Evolutionary conservation across 2,113 vertebrate genomes (phyloP).

Genomic region (Salvelinus sp.): DNA sequence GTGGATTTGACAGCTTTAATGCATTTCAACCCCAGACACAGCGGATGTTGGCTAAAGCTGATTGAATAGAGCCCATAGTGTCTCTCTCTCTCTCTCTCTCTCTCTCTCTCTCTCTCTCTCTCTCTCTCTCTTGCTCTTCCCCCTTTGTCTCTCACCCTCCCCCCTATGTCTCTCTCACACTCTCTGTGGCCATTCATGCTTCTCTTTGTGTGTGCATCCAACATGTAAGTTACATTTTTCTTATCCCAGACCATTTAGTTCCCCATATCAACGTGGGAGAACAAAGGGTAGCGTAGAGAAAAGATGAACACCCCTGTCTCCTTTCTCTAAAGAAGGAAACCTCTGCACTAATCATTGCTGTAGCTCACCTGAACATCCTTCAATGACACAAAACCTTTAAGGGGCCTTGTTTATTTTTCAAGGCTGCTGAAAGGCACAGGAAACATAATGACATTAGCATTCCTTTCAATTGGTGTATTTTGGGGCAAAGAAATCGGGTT

Average conservation of each 20-base stretch:
- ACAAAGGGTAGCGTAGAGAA: not conserved
- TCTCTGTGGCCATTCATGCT: not conserved
- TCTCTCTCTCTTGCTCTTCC: slow-evolving; percentile 1
- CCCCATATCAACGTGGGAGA: not conserved
- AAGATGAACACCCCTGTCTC: not conserved
- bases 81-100: not conserved
- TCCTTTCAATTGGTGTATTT: too few species aligned
- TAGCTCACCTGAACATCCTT: slow-evolving; percentile 7
- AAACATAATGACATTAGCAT: too few species aligned
- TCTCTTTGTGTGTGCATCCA: slow-evolving; percentile 27
- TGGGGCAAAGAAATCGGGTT: too few species aligned
- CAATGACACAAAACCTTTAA: not conserved
- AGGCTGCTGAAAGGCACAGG: too few species aligned
- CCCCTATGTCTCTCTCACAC: not conserved
- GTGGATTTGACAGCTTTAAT: too few species aligned
- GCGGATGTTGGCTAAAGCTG: too few species aligned
- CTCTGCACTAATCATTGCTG: slow-evolving; percentile 1
- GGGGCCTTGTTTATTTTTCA: too few species aligned
- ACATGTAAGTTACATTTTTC: slow-evolving; percentile 63
- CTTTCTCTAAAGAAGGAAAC: not conserved
- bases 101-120: not conserved
- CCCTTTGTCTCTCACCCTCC: not conserved
- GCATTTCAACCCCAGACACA: too few species aligned
- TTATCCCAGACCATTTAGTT: slow-evolving; percentile 1
- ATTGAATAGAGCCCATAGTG: too few species aligned